These are phyloP conservation scores for Forbesichthys papilliferus DNA, from an alignment of 2,113 vertebrate genomes.

Conservation along the genomic window DNA sequence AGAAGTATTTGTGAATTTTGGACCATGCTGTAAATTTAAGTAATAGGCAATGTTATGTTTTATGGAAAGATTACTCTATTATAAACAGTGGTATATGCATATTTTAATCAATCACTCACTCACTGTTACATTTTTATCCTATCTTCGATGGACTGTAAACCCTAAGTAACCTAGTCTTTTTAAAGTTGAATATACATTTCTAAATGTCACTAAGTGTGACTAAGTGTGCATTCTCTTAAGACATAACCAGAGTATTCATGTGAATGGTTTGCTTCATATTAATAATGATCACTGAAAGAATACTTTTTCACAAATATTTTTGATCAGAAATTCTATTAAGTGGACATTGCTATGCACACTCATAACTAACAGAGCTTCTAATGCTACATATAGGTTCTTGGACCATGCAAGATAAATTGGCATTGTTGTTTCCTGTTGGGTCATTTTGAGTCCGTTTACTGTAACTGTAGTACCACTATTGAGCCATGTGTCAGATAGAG, in stretches of 20 bases:
- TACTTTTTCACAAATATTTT: conserved; percentile 21
- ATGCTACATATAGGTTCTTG: neutral
- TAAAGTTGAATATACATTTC: conserved; percentile 17
- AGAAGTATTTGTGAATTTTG: conserved; percentile 28
- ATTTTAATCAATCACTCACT: neutral
- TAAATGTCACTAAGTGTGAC: conserved; percentile 7
- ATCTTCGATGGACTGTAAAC: conserved; percentile 9
- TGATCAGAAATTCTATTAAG: conserved; percentile 37
- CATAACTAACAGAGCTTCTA: conserved; percentile 7
- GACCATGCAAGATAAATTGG: neutral
- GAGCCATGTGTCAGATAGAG: conserved; percentile 15
- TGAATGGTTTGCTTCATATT: conserved; percentile 35
- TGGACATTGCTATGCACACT: conserved; percentile 10
- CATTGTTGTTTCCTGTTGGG: neutral
- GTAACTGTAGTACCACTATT: conserved; percentile 17
- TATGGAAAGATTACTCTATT: conserved; percentile 7
- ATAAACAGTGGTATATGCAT: conserved; percentile 1
- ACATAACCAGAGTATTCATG: conserved; percentile 1
- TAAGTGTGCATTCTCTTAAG: neutral
- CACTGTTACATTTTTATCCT: conserved; percentile 11
- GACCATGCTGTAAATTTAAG: conserved; percentile 34
- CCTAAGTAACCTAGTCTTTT: conserved; percentile 8
- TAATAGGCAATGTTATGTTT: conserved; percentile 1
- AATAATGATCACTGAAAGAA: conserved; percentile 4
- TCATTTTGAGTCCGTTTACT: neutral